Evolutionary conservation across 2,888 invertebrate species (phyloP), one percentile per base, ranked within the genome.

Genomic region (Macrophya annulata): DNA sequence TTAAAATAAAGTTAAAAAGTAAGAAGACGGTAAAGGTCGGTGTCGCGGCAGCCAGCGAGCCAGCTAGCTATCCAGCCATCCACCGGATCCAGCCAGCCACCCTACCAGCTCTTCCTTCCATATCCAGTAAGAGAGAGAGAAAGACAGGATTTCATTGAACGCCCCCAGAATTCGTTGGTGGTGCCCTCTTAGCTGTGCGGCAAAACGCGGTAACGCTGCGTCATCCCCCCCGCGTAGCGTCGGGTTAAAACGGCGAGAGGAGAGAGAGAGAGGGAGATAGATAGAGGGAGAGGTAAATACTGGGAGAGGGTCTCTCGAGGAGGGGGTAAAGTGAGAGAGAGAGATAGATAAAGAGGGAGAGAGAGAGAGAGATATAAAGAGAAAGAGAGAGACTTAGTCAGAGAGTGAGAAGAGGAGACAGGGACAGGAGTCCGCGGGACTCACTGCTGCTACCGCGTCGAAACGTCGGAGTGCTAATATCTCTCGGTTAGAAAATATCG

Each of bases 161-260:
- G 90, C 87, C 86, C 86, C 88, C 87, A 89, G 92, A 92, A 91
- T 89, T 91, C 90, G 89, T 90, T 90, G 89, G 92, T 92, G 92
- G 92, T 92, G 92, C 92, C 90, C 86, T 90, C 87, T 88, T 87
- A 89, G 87, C 89, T 89, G 89, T 90, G 91, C 90, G 89, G 89
- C 88, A 87, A 88, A 89, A 88, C 45, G 83, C 37, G 68, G 83
- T 68, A 83, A 31, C 83, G 83, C 81, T 62, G 81, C 81, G 59
- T 81, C 81, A 81, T 43, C 81, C 81, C 55, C 77, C 59, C 21
- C 43, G 55, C 79, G 21, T n/a, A 59, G 25, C 59, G 51, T 21
- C 77, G 79, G 55, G 37, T 48, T 10, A 43, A 77, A 77, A 55
- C 51, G 55, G 77, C 25, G 51, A 55, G 77, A 77, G 48, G 76